Conservation (phyloP, 1,140 invertebrate genomes). For the Anoplophora glabripennis region DNA sequence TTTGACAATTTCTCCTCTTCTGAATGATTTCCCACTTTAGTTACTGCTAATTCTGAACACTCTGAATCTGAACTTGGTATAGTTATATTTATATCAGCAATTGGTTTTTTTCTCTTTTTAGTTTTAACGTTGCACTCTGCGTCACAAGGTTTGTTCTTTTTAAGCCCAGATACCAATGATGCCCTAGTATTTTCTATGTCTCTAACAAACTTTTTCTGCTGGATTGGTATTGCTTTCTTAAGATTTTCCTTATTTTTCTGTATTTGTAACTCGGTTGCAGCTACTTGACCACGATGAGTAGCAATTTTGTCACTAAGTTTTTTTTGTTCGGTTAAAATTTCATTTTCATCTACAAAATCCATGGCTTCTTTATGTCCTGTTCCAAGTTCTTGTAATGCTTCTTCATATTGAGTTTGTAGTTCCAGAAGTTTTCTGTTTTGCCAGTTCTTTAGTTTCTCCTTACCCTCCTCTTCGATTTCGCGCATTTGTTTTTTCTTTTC, state of each 20-base stretch:
- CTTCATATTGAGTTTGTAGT: constrained; percentile 51
- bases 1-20: too few species aligned
- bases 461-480: constrained; percentile 48
- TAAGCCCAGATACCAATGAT: constrained; percentile 42
- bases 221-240: constrained; percentile 40
- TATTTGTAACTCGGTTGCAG: constrained; percentile 44
- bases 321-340: constrained; percentile 39
- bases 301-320: constrained; percentile 46
- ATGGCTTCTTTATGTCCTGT: constrained; percentile 50
- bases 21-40: too few species aligned
- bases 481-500: constrained; percentile 48
- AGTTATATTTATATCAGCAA: constrained; percentile 23
- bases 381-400: constrained; percentile 54
- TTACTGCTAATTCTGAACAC: too few species aligned
- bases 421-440: constrained; percentile 51
- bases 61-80: constrained; percentile 17
- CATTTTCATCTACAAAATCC: constrained; percentile 41
- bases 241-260: constrained; percentile 33
- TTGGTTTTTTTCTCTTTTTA: constrained; percentile 19
- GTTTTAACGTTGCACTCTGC: constrained; percentile 10
- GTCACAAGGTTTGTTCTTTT: not conserved
- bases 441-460: constrained; percentile 48
- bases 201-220: constrained; percentile 48
- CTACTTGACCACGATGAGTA: constrained; percentile 48
- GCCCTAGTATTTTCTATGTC: constrained; percentile 53